Conservation (phyloP, 2,888 invertebrate species). For the Sphecodes monilicornis region DNA sequence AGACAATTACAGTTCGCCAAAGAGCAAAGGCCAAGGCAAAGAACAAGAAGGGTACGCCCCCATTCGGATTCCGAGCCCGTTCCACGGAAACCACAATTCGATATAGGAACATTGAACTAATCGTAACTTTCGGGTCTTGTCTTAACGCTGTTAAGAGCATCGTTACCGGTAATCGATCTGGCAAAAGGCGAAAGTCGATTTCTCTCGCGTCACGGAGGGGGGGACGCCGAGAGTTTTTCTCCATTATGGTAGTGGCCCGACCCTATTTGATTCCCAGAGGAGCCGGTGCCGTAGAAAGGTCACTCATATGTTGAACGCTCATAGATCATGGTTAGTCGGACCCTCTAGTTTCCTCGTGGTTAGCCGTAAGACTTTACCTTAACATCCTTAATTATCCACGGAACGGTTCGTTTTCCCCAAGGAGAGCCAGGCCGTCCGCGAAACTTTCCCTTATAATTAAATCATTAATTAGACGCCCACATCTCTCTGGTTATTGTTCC, state of each 20-base stretch:
- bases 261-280: slow-evolving; percentile 74
- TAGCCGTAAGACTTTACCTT: slow-evolving; percentile 76
- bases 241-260: slow-evolving; percentile 69
- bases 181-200: slow-evolving; percentile 58
- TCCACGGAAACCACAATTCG: slow-evolving; percentile 1
- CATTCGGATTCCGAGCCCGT: slow-evolving; percentile 5
- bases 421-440: slow-evolving; percentile 70
- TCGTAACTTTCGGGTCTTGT: slow-evolving; percentile 46
- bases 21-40: neutral
- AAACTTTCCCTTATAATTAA: slow-evolving; percentile 81
- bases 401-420: slow-evolving; percentile 69
- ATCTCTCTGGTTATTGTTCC: slow-evolving; percentile 67
- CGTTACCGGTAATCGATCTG: slow-evolving; percentile 66
- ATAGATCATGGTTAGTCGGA: slow-evolving; percentile 81
- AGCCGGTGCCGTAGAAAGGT: slow-evolving; percentile 77
- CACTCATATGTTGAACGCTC: slow-evolving; percentile 79
- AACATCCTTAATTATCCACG: slow-evolving; percentile 81
- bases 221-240: slow-evolving; percentile 71
- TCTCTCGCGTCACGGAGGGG: slow-evolving; percentile 23
- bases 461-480: slow-evolving; percentile 78
- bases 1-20: neutral
- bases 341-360: slow-evolving; percentile 63
- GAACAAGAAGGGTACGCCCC: neutral
- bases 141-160: slow-evolving; percentile 58
- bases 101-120: slow-evolving; percentile 17